Evolutionary conservation across 2,888 invertebrate genomes (phyloP), one percentile per base, ranked within the genome.

Genomic region (Hydroisotoma schaefferi): DNA sequence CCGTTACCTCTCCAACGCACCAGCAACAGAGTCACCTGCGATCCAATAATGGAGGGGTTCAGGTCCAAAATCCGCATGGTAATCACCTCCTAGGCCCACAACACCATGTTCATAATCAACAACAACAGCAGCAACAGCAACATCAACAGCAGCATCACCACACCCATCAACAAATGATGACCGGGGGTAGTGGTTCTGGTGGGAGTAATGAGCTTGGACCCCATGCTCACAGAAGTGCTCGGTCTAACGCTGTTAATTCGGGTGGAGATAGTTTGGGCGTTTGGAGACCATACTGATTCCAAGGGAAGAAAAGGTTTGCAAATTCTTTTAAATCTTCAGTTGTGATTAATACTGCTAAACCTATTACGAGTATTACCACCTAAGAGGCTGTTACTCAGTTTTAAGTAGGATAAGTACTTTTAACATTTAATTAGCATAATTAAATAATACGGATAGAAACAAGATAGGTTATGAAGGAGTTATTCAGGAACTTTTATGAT

Each of bases 21-120:
- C 52, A 52, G n/a, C 18, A 28, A n/a, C 29, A 37, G 6, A 49
- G 10, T 22, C 12, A 49, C 55, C n/a, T 20, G n/a, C 15, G 40
- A 15, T n/a, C n/a, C 55, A 33, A 33, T 40, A 49, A 10, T 52
- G 58, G 8, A 46, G 43, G 4, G n/a, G 43, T 37, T 25, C 49
- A 49, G n/a, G 15, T 38, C 12, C 52, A 44, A 22, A 46, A 56
- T 1, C 47, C 27, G 20, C 59, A 59, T 22, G 51, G 52, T 37
- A 18, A 43, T 2, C 27, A 53, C 22, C 48, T 15, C 18, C n/a
- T n/a, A 48, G 25, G 22, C 29, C 44, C 3, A 29, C n/a, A 20
- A 28, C 52, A 58, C 20, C 23, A 27, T 26, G 18, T 18, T 65
- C 76, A 76, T 56, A 74, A 76, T 20, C 77, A 73, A 53, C 73